Evolutionary conservation across 2,888 invertebrate species (phyloP).

Genomic region (Eupithecia centaureata): DNA sequence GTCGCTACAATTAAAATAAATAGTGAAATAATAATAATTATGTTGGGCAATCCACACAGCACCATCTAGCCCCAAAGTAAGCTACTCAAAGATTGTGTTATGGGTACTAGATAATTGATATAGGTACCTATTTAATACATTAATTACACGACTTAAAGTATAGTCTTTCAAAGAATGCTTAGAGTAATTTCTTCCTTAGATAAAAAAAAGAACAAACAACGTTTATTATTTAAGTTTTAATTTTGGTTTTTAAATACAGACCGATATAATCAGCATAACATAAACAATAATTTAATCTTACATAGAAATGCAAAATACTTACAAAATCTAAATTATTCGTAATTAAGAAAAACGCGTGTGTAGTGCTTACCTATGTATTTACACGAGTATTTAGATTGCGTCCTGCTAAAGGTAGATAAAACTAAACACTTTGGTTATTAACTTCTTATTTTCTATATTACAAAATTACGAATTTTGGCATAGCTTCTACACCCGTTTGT

Average conservation of each 20-base stretch:
- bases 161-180: no score
- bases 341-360: slow-evolving; percentile 7
- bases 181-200: no score
- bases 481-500: not conserved
- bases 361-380: slow-evolving; percentile 32
- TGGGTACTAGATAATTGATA: no score
- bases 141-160: no score
- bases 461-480: slow-evolving; percentile 19
- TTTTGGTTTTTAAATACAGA: slow-evolving; percentile 51
- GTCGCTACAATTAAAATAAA: no score
- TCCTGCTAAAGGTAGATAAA: slow-evolving; percentile 15
- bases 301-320: slow-evolving; percentile 49
- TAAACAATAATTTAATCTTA: slow-evolving; percentile 52
- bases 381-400: slow-evolving; percentile 43
- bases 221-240: slow-evolving; percentile 22
- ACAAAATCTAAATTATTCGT: slow-evolving; percentile 20
- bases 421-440: slow-evolving; percentile 33
- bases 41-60: no score
- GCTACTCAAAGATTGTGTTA: no score
- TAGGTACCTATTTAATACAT: no score
- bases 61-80: no score
- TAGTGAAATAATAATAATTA: no score
- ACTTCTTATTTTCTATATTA: slow-evolving; percentile 32
- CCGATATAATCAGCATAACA: slow-evolving; percentile 44
- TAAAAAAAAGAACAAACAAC: not conserved